Percentiles rank a stretch among this genome's conserved stretches.
Conservation (phyloP, 2,888 invertebrate species). For the Troglohyphantes excavatus region DNA sequence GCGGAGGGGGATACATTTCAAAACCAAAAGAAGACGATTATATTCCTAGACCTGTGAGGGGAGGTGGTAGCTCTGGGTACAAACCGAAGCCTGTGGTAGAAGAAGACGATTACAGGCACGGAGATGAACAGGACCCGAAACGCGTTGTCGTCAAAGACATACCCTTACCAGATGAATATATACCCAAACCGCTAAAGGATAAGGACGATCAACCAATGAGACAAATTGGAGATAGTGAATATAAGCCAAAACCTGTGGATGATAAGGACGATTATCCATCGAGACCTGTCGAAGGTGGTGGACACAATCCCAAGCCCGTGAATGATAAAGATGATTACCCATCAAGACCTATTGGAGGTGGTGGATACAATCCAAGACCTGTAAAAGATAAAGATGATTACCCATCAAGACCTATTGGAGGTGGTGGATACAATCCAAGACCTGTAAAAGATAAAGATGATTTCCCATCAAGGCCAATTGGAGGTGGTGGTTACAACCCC, state of each 20-base stretch:
- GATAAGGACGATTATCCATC: neutral
- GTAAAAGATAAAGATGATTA: constrained; percentile 35
- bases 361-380: constrained; percentile 38
- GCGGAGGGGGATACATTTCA: constrained; percentile 1
- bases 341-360: constrained; percentile 21
- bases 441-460: constrained; percentile 28
- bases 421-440: constrained; percentile 40
- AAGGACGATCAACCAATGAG: neutral
- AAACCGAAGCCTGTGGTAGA: neutral
- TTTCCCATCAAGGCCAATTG: constrained; percentile 6
- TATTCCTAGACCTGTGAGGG: constrained; percentile 2
- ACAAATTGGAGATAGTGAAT: constrained; percentile 8
- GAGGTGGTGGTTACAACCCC: constrained; percentile 15
- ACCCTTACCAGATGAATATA: neutral
- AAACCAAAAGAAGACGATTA: neutral
- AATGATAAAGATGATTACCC: constrained; percentile 2
- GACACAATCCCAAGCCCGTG: constrained; percentile 45
- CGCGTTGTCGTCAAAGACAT: no score
- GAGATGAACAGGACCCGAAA: no score
- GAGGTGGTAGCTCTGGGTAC: constrained; percentile 6
- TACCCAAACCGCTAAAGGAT: neutral
- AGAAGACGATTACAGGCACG: constrained; percentile 18
- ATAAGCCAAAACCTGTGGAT: constrained; percentile 36
- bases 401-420: constrained; percentile 9
- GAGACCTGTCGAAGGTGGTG: constrained; percentile 45